A percentile compares a stretch with the other conserved stretches of the same genome.
Evolutionary conservation across 2,888 invertebrate species (phyloP).

Genomic region (Drosophila basisetae): DNA sequence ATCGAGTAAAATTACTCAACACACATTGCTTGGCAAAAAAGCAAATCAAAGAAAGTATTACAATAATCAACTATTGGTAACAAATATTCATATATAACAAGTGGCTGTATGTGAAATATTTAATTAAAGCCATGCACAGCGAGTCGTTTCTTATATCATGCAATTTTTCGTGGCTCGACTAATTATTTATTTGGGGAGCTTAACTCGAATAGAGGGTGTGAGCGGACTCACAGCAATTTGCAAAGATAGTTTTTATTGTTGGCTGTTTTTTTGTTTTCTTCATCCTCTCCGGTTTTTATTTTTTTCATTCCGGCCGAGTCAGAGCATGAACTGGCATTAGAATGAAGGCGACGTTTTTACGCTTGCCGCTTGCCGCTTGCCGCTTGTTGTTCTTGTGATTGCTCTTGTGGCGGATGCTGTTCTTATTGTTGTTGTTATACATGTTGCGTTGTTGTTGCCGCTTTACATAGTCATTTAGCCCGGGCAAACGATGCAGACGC

Average conservation of each 20-base stretch:
- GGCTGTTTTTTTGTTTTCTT: conserved; percentile 8
- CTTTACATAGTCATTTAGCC: conserved; percentile 71
- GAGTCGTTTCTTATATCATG: not conserved
- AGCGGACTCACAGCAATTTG: conserved; percentile 5
- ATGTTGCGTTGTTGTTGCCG: conserved; percentile 33
- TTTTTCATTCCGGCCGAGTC: conserved; percentile 39
- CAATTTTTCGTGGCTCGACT: not conserved
- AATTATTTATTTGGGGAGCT: not conserved
- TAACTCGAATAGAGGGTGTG: not conserved
- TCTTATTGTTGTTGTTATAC: conserved; percentile 2
- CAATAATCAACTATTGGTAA: not conserved
- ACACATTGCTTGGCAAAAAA: not conserved
- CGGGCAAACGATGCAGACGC: conserved; percentile 67
- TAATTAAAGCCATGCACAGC: not conserved
- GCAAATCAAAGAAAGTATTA: no score
- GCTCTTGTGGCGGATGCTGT: conserved; percentile 37
- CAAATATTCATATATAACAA: not conserved
- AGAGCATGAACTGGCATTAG: conserved; percentile 74
- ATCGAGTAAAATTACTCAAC: not conserved
- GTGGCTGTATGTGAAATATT: not conserved
- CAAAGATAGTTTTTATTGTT: conserved; percentile 22
- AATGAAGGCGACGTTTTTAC: conserved; percentile 75
- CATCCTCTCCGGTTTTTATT: conserved; percentile 18
- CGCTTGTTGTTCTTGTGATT: conserved; percentile 39
- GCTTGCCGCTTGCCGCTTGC: conserved; percentile 56